Base-by-base conservation (phyloP, 2,797 vertebrate genomes). In the Melanogrammus aeglefinus region DNA sequence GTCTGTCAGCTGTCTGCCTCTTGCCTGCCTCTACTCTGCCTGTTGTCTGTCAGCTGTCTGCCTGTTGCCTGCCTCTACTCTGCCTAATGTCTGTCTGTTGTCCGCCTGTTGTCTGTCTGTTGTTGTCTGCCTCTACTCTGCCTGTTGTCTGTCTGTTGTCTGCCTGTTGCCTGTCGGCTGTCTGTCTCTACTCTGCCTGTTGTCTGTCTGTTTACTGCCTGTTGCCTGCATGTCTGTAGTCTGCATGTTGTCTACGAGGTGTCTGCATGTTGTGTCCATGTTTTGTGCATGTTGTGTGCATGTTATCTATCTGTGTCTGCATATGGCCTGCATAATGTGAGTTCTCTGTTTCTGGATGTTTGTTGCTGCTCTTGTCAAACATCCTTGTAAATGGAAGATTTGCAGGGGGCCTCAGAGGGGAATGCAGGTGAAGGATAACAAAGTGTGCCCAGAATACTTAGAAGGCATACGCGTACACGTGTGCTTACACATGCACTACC, bases 361-460 rank as follows among this genome's bases (percentile, higher is more conserved):
- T 21, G 1, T 51, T 13, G 29, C 31, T 14, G 21, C 8, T 70
- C 35, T 75, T 75, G 63, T 70, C 74, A 79, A 79, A 72, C 47
- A 12, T 21, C 24, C 41, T 38, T 21, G 31, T 76, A 36, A 72
- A 75, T 29, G 27, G 70, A 75, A 75, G 36, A 44, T 13, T 18
- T 35, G 31, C 41, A 33, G 44, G n/a, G 71, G 41, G 41, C 41
- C 41, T 44, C 41, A 44, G 41, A 39, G 38, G 38, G 38, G 38
- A 39, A 10, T 47, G 3, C 16, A n/a, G 41, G 6, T 21, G 66
- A 39, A 31, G 63, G 77, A 70, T 9, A 44, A 76, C 39, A 24
- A 72, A 73, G 39, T 74, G 27, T 80, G 77, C 44, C 10, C 7
- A 18, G 79, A 80, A 81, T 80, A 41, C 31, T 33, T 33, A 33